Evolutionary conservation across 1,140 invertebrate genomes (phyloP).

Genomic region (Dendrolimus punctatus): DNA sequence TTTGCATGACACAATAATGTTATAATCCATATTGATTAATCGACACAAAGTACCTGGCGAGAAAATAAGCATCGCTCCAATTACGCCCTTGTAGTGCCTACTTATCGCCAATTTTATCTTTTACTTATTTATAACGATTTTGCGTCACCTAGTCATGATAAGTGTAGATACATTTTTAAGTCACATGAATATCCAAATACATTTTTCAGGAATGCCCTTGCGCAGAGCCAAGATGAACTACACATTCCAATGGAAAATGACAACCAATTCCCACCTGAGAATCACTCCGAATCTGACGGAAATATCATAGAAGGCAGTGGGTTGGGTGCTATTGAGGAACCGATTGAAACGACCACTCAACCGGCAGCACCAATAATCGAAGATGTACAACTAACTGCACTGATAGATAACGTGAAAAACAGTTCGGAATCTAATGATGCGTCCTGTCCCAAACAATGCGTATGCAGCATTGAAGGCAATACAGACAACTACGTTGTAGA

Average conservation of each 20-base stretch:
- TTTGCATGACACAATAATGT: too few species aligned
- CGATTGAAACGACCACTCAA: constrained; percentile 26
- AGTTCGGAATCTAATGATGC: constrained; percentile 12
- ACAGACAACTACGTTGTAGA: constrained; percentile 41
- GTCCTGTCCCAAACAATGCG: constrained; percentile 45
- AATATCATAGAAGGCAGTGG: constrained; percentile 43
- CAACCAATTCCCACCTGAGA: constrained; percentile 50
- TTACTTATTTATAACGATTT: constrained; percentile 47
- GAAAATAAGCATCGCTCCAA: constrained; percentile 9
- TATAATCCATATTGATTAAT: too few species aligned
- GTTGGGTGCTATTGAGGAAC: constrained; percentile 27
- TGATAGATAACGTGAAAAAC: constrained; percentile 14
- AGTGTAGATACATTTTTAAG: constrained; percentile 35
- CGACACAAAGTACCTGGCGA: too few species aligned
- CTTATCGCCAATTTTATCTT: constrained; percentile 58
- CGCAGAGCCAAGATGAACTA: constrained; percentile 46
- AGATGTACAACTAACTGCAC: constrained; percentile 23
- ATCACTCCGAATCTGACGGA: constrained; percentile 29
- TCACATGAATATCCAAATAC: constrained; percentile 40
- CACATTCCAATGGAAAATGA: constrained; percentile 47
- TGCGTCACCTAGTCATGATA: constrained; percentile 58
- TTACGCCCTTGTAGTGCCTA: constrained; percentile 43
- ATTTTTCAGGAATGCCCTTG: constrained; percentile 37
- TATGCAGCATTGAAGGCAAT: constrained; percentile 45
- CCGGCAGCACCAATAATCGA: constrained; percentile 25